These are phyloP conservation scores for Rhinoraja longicauda DNA, from an alignment of 2,797 vertebrate genomes.

Conservation along the genomic window DNA sequence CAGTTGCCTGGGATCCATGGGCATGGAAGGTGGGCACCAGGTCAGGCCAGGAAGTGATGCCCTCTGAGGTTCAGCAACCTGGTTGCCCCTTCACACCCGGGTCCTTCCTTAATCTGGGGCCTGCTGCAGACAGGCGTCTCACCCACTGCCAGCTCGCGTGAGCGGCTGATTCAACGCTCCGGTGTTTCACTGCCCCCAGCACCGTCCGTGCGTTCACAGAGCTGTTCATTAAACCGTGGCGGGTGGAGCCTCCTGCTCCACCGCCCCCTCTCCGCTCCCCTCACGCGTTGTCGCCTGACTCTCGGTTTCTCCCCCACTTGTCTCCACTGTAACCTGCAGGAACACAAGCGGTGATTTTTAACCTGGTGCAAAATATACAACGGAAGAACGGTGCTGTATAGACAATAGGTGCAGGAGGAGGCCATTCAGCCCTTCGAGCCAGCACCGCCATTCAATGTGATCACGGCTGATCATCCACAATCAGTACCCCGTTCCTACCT, in stretches of 20 bases:
- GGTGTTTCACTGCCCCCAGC: not conserved
- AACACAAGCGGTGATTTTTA: not conserved
- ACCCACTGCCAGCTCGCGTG: not conserved
- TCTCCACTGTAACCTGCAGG: not conserved
- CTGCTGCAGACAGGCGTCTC: not conserved
- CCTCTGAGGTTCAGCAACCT: not conserved
- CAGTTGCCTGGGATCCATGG: too few relatives aligned
- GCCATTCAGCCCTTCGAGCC: too few relatives aligned
- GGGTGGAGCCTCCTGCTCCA: not conserved
- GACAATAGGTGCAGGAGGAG: too few relatives aligned
- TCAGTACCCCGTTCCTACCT: too few relatives aligned
- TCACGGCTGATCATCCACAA: too few relatives aligned
- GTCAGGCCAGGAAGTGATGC: not conserved
- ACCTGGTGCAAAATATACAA: too few relatives aligned
- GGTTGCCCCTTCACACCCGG: not conserved
- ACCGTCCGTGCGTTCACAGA: not conserved
- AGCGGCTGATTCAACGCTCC: not conserved
- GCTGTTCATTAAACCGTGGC: not conserved
- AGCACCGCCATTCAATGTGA: too few relatives aligned
- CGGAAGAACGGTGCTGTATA: too few relatives aligned
- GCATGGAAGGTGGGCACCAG: too few relatives aligned
- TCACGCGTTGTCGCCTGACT: not conserved
- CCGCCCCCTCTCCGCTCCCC: not conserved
- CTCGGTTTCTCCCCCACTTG: not conserved
- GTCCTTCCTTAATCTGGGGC: not conserved